phyloP scores from a whole-genome alignment of 35 echinoderm and acorn worm species.

The Heliocidaris tuberculata region DNA sequence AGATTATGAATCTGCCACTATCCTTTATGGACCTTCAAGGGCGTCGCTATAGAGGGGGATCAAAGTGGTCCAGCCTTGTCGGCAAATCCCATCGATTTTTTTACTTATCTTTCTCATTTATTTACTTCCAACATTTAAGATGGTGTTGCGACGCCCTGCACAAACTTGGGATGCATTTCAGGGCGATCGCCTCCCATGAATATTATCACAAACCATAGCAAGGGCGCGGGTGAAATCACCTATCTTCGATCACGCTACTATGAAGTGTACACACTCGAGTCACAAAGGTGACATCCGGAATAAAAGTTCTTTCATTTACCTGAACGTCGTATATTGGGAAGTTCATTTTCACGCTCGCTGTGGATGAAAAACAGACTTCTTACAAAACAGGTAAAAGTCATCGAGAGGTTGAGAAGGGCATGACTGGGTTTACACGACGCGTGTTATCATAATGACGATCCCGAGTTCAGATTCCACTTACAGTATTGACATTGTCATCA shows the following conservation, averaged over 20 bases:
- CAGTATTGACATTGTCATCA: neutral
- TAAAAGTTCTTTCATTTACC: neutral
- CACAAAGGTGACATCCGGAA: neutral
- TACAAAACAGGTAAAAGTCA: neutral
- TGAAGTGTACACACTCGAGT: neutral
- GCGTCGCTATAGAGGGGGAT: too few relatives aligned
- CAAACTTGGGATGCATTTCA: too few relatives aligned
- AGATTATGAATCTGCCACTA: too few relatives aligned
- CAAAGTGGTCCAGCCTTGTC: too few relatives aligned
- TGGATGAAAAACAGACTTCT: neutral
- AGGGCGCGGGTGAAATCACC: neutral
- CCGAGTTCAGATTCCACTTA: neutral
- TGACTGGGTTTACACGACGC: neutral
- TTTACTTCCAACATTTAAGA: too few relatives aligned
- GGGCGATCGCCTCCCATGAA: too few relatives aligned
- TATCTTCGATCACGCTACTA: neutral
- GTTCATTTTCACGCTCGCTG: neutral
- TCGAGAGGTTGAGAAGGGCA: neutral
- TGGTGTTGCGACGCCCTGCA: too few relatives aligned
- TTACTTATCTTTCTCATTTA: too few relatives aligned
- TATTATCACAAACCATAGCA: too few relatives aligned
- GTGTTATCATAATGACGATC: neutral
- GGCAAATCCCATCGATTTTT: too few relatives aligned
- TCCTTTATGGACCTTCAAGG: too few relatives aligned
- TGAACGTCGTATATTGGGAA: neutral